Conservation (phyloP, 2,113 vertebrate species). For the human (Homo sapiens) region DNA sequence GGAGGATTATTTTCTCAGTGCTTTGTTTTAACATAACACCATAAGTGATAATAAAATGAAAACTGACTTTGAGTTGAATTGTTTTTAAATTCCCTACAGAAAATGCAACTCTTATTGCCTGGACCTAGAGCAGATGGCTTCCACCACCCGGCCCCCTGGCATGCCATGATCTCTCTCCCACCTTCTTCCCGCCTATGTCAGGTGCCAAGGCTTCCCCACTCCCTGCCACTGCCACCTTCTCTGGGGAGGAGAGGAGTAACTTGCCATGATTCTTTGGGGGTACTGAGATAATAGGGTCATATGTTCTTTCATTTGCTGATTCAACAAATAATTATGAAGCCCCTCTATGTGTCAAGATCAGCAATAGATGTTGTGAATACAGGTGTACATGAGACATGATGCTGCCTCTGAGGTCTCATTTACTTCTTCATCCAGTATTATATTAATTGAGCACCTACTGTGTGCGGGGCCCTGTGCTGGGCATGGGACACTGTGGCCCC, state of each 20-base stretch:
- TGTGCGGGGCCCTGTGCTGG: too few relatives aligned
- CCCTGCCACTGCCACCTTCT: not conserved
- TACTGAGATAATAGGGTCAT: not conserved
- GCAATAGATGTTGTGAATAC: not conserved
- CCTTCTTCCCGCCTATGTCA: not conserved
- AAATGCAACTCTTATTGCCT: not conserved
- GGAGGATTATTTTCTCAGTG: not conserved
- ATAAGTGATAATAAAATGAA: not conserved
- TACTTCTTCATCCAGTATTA: not conserved
- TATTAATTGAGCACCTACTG: not conserved
- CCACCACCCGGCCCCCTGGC: fast-evolving
- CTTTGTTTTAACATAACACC: not conserved
- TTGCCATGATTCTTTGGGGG: not conserved
- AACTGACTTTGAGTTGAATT: not conserved
- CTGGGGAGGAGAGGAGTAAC: not conserved
- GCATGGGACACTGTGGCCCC: not conserved
- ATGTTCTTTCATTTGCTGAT: not conserved
- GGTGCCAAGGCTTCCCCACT: not conserved
- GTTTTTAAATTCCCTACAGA: not conserved
- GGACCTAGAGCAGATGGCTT: not conserved
- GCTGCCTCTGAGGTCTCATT: not conserved
- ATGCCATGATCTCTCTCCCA: not conserved
- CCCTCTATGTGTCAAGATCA: fast-evolving
- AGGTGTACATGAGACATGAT: not conserved
- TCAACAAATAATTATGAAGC: not conserved